These are phyloP conservation scores for Hypotaenidia okinawae DNA, from an alignment of 2,797 vertebrate species.

Conservation along the genomic window DNA sequence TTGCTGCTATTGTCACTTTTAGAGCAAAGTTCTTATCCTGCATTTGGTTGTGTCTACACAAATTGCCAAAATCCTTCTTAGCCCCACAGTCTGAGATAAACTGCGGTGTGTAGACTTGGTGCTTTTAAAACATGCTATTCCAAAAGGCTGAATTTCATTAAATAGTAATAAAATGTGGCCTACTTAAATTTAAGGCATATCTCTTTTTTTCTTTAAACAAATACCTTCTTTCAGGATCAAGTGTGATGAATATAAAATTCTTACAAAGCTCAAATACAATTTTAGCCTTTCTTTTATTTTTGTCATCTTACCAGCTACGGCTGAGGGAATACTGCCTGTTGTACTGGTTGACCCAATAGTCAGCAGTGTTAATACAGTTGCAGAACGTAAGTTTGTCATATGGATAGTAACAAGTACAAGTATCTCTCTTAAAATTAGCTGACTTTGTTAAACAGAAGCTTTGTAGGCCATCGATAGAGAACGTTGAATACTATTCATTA, in stretches of 20 bases:
- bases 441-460: background rate
- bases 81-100: background rate
- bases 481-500: background rate
- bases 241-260: background rate
- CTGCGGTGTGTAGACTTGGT: background rate
- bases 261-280: background rate
- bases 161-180: constrained; percentile 25
- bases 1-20: background rate
- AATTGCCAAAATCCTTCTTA: background rate
- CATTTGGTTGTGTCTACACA: background rate
- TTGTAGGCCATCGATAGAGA: background rate
- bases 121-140: constrained; percentile 20
- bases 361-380: background rate
- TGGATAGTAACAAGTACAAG: background rate
- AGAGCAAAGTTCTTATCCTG: background rate
- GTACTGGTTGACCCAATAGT: background rate
- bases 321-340: background rate
- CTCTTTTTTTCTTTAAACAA: constrained; percentile 23
- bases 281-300: background rate
- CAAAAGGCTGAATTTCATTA: constrained; percentile 44
- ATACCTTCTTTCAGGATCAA: background rate
- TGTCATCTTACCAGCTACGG: background rate
- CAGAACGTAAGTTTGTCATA: accelerated
- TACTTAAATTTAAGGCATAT: constrained; percentile 45
- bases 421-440: background rate